Percentiles rank a stretch among this genome's conserved stretches.
phyloP scores from a whole-genome alignment of 2,888 invertebrate species.

The Nemotelus pantherinus region DNA sequence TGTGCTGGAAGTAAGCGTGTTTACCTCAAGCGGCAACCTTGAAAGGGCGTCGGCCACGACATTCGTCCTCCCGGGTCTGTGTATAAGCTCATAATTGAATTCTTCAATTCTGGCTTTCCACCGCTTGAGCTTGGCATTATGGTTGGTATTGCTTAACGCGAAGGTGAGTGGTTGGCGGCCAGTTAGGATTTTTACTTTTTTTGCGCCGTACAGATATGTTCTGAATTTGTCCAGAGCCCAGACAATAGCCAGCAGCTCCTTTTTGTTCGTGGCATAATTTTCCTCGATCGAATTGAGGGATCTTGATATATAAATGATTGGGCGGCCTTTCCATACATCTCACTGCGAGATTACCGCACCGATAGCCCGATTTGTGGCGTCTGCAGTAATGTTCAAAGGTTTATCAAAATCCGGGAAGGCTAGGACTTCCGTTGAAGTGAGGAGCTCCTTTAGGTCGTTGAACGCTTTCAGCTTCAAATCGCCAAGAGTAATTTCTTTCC shows the following conservation, averaged over 20 bases:
- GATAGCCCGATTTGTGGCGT: conserved; percentile 16
- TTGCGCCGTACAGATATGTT: conserved; percentile 6
- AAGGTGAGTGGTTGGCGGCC: conserved; percentile 31
- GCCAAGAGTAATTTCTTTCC: conserved; percentile 3
- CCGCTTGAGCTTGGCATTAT: background rate
- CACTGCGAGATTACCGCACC: conserved; percentile 16
- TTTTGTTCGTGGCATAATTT: conserved; percentile 23
- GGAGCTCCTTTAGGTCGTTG: background rate
- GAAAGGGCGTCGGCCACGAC: no score
- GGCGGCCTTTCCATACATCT: conserved; percentile 10
- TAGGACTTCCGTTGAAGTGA: no score
- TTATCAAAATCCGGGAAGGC: background rate
- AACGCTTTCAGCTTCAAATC: conserved; percentile 13
- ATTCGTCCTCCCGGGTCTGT: background rate
- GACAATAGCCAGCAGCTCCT: conserved; percentile 6
- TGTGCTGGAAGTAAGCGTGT: background rate
- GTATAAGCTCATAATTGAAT: background rate
- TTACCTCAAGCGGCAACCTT: background rate
- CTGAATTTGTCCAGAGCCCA: conserved; percentile 29
- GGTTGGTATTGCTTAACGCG: conserved; percentile 14
- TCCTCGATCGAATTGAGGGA: conserved; percentile 31
- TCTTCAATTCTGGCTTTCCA: background rate
- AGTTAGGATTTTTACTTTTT: conserved; percentile 27
- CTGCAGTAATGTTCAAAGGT: conserved; percentile 7
- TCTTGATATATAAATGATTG: conserved; percentile 26